Evolutionary conservation across 2,888 invertebrate genomes (phyloP).

Genomic region (Sceliomorpha sp.): DNA sequence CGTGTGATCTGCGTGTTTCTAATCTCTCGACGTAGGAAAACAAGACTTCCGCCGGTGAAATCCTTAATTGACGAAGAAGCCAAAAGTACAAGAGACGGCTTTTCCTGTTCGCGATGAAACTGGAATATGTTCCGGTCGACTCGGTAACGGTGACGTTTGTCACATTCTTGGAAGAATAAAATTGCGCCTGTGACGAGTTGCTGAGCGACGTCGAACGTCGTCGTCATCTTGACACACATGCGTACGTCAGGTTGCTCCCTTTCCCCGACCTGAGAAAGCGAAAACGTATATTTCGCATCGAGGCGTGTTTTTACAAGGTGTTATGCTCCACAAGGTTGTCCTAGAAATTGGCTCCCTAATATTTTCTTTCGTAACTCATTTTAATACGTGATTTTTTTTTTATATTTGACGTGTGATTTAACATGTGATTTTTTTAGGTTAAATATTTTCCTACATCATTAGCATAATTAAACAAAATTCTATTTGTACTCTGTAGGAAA

Average conservation of each 20-base stretch:
- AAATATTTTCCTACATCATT: too few relatives aligned
- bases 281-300: conserved; percentile 45
- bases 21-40: conserved; percentile 17
- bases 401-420: too few relatives aligned
- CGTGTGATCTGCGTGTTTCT: neutral
- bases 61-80: conserved; percentile 27
- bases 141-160: conserved; percentile 62
- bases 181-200: conserved; percentile 29
- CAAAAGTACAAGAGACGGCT: conserved; percentile 15
- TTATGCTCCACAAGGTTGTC: conserved; percentile 22
- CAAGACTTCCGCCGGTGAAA: conserved; percentile 18
- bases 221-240: conserved; percentile 55
- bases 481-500: too few relatives aligned
- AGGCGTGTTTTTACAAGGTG: conserved; percentile 13
- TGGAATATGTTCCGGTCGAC: conserved; percentile 59
- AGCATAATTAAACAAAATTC: too few relatives aligned
- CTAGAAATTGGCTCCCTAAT: too few relatives aligned
- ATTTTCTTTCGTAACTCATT: too few relatives aligned
- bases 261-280: conserved; percentile 59
- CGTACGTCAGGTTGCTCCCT: conserved; percentile 42
- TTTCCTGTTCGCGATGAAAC: conserved; percentile 37
- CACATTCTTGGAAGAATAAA: conserved; percentile 57
- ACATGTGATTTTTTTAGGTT: too few relatives aligned
- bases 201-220: conserved; percentile 36
- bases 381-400: too few relatives aligned